phyloP scores from a whole-genome alignment of 2,113 vertebrate species.

The Rostratula benghalensis region DNA sequence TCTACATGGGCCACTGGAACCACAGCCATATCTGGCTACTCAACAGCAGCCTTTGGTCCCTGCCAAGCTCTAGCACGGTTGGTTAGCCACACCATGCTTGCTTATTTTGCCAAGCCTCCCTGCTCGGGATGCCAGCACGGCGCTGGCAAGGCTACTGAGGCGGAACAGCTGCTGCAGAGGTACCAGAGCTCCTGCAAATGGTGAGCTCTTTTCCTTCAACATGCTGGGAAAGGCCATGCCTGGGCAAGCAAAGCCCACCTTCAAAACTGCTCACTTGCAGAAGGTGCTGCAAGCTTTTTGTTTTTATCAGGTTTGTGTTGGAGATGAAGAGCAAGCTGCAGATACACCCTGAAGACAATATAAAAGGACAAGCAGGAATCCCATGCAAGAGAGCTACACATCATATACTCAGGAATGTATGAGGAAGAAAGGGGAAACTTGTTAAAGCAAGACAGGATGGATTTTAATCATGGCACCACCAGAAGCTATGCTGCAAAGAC shows the following conservation, averaged over 20 bases:
- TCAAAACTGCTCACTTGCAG: not conserved
- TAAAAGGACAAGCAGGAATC: not conserved
- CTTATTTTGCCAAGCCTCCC: not conserved
- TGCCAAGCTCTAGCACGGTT: not conserved
- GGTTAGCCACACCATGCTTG: rapidly evolving
- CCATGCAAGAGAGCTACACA: not conserved
- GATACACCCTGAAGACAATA: not conserved
- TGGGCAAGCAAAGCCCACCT: not conserved
- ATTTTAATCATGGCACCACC: not conserved
- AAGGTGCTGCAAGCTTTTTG: not conserved
- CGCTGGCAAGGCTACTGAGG: not conserved
- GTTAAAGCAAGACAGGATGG: not conserved
- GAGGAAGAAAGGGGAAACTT: not conserved
- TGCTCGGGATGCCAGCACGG: not conserved
- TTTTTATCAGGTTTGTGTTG: not conserved
- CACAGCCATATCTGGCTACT: rapidly evolving
- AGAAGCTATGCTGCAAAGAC: not conserved
- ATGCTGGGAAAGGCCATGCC: not conserved
- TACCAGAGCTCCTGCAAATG: not conserved
- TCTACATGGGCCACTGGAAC: not conserved
- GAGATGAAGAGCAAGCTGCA: not conserved
- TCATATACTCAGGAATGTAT: not conserved
- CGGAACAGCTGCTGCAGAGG: not conserved
- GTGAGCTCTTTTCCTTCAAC: not conserved
- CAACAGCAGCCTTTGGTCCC: not conserved